phyloP scores from a whole-genome alignment of 2,113 vertebrate genomes.

The Mus spicilegus region DNA sequence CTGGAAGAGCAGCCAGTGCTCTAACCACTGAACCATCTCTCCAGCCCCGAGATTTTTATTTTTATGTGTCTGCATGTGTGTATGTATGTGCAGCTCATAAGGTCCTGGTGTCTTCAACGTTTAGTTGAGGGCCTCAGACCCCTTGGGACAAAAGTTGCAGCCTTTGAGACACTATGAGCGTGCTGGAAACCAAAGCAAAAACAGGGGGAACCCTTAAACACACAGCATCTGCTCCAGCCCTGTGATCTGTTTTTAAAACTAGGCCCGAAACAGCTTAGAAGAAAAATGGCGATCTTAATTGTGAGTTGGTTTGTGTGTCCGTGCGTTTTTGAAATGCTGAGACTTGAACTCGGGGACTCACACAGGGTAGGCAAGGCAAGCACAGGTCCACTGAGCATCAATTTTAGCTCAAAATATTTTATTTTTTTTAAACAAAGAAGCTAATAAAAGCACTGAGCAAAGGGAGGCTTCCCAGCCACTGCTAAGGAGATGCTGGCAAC shows the following conservation, averaged over 20 bases:
- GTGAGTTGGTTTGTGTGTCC: neutral
- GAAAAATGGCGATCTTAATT: constrained; percentile 38
- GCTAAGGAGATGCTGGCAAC: constrained; percentile 1
- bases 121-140: neutral
- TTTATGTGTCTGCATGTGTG: neutral
- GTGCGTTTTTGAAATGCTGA: neutral
- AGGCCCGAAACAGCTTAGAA: constrained; percentile 54
- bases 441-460: constrained; percentile 1
- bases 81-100: neutral
- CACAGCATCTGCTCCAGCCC: neutral
- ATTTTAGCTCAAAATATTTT: constrained; percentile 48
- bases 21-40: neutral
- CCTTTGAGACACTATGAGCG: neutral
- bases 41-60: neutral
- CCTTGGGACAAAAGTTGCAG: neutral
- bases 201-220: neutral
- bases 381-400: neutral
- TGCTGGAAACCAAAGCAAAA: neutral
- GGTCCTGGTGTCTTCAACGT: neutral
- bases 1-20: neutral
- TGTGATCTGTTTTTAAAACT: neutral
- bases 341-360: neutral
- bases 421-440: constrained; percentile 33
- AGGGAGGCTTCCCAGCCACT: neutral
- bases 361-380: neutral